Evolutionary conservation across 2,113 vertebrate genomes (phyloP).

Genomic region (Suricata suricatta): DNA sequence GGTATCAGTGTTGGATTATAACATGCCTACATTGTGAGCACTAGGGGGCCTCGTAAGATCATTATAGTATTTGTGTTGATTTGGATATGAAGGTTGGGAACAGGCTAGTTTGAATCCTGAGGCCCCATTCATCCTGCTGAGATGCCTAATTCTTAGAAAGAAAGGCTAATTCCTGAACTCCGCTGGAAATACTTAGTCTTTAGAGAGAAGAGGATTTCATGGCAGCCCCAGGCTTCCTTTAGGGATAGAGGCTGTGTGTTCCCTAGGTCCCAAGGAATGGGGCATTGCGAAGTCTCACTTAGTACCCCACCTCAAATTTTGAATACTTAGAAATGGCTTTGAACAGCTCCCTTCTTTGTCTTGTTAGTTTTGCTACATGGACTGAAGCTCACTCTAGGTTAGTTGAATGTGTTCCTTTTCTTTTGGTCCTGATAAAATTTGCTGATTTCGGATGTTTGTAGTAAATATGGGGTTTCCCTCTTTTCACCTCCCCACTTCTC

Average conservation of each 20-base stretch:
- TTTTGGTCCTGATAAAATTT: background rate
- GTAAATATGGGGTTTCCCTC: background rate
- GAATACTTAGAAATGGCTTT: background rate
- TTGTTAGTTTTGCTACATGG: background rate
- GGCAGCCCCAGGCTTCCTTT: background rate
- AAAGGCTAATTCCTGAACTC: background rate
- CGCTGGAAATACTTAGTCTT: background rate
- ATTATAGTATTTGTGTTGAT: background rate
- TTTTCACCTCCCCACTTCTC: background rate
- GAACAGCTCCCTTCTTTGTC: background rate
- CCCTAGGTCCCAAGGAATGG: background rate
- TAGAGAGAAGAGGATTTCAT: background rate
- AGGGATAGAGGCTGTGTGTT: background rate
- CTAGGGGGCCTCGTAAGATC: conserved; percentile 81
- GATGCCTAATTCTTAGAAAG: background rate
- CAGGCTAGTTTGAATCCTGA: background rate
- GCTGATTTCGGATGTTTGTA: background rate
- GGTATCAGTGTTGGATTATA: background rate
- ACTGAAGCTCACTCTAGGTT: background rate
- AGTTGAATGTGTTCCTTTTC: background rate
- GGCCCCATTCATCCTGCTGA: background rate
- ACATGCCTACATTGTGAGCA: conserved; percentile 23
- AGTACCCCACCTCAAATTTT: background rate
- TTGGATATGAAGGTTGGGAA: background rate
- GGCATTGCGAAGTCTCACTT: background rate